These are phyloP conservation scores for Rhynchonema sp. DNA, from an alignment of 2,888 invertebrate species.

Conservation along the genomic window DNA sequence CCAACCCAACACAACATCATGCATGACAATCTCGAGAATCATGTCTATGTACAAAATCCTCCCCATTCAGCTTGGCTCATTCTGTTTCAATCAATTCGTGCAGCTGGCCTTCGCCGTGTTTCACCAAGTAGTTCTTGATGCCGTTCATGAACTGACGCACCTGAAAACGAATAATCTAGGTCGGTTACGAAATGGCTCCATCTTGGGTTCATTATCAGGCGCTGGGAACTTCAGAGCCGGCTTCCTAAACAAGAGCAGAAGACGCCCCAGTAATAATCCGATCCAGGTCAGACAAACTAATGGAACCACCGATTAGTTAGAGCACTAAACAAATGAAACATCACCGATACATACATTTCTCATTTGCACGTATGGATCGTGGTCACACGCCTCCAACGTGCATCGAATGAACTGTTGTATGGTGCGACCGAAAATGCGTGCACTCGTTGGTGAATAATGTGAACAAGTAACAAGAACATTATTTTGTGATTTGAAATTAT, in stretches of 20 bases:
- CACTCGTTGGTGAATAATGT: no score
- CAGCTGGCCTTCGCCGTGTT: slow-evolving; percentile 75
- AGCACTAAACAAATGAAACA: no score
- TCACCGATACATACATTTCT: slow-evolving; percentile 35
- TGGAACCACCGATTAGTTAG: no score
- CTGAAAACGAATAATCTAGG: no score
- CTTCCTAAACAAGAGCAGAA: no score
- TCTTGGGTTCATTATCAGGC: no score
- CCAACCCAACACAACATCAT: slow-evolving; percentile 54
- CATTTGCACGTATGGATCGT: slow-evolving; percentile 55
- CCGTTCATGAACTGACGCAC: slow-evolving; percentile 91
- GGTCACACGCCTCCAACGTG: slow-evolving; percentile 69
- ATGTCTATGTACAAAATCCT: slow-evolving; percentile 90
- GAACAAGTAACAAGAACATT: no score
- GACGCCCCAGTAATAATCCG: no score
- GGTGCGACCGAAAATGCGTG: slow-evolving; percentile 74
- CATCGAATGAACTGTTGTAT: slow-evolving; percentile 81
- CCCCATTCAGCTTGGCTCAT: slow-evolving; percentile 57
- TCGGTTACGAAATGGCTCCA: no score
- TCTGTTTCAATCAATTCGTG: slow-evolving; percentile 73
- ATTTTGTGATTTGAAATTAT: no score
- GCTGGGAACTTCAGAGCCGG: no score
- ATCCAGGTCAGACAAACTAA: no score
- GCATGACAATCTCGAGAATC: slow-evolving; percentile 80
- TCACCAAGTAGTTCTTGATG: slow-evolving; percentile 90